These are phyloP conservation scores for Campylomormyrus numenius DNA, from an alignment of 2,113 vertebrate genomes.

Conservation along the genomic window DNA sequence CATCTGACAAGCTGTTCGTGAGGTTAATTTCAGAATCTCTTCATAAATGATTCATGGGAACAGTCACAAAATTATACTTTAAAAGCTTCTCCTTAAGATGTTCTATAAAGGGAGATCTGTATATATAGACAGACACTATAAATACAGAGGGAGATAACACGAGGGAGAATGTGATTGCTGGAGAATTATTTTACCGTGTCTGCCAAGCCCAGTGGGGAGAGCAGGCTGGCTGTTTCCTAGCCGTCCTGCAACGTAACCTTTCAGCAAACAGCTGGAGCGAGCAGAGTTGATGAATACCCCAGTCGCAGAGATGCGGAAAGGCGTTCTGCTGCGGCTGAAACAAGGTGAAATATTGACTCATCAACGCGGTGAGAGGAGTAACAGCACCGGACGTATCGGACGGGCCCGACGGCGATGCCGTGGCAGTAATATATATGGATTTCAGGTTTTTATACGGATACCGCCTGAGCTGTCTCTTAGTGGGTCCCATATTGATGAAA, in stretches of 20 bases:
- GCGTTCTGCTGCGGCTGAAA: not conserved
- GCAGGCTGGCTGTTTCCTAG: not conserved
- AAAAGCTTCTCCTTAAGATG: not conserved
- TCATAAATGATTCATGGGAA: slow-evolving; percentile 3
- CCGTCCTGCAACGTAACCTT: not conserved
- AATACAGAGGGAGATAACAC: not conserved
- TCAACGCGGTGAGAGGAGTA: not conserved
- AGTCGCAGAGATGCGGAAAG: not conserved
- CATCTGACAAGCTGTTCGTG: not conserved
- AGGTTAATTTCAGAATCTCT: not conserved
- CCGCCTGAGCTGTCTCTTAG: not conserved
- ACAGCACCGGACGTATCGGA: not conserved
- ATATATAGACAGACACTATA: not conserved
- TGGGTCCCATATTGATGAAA: not conserved
- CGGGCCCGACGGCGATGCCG: not conserved
- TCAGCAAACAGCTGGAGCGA: not conserved
- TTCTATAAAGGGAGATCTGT: not conserved
- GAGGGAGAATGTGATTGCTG: not conserved
- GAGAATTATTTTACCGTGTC: not conserved
- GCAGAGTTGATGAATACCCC: not conserved
- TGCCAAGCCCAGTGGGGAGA: not conserved
- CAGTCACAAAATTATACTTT: slow-evolving; percentile 12
- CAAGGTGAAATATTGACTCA: not conserved
- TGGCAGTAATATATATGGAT: not conserved
- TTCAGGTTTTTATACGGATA: not conserved